Base-by-base conservation (phyloP, 2,113 vertebrate genomes). In the Oncorhynchus masou region DNA sequence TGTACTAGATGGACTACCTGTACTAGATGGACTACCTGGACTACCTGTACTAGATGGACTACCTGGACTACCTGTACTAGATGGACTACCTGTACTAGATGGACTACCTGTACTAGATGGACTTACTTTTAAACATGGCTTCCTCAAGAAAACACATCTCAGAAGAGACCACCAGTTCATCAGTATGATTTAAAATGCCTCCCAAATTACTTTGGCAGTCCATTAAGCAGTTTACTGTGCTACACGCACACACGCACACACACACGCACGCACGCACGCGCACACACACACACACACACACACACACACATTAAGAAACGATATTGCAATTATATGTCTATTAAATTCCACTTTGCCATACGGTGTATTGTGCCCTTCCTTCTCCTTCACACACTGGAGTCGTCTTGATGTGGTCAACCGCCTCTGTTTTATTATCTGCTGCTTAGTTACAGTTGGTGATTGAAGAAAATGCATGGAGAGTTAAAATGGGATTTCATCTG, bases 101-200 rank as follows among this genome's bases (percentile, higher is more conserved):
- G 39, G 0, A 45, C 9, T 45, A 45, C 0, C 0, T 34, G 34
- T 6, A 7, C 6, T 34, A 34, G 6, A 5, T 34, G 6, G 34
- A 34, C 34, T 34, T 1, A 8, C 34, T 8, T 9, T 8, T 39
- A 9, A 8, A 39, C 39, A 9, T 34, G 31, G 31, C 31, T 34
- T 34, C 31, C 6, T 7, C 39, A 39, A 8, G 2, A 39, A 39
- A 2, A 39, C 39, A 39, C 7, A 39, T 7, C 31, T 34, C 31
- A 34, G 31, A 72, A 31, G 31, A 31, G 31, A 31, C 31, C 31
- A 31, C 5, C 31, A 31, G 49, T 89, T 86, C 87, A 83, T 87
- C 84, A 77, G 73, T 76, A 73, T 87, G 87, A 90, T 68, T 86
- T 88, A 84, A 87, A 81, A 11, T 34, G 74, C 86, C 87, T 49